Percentiles rank a stretch among this genome's conserved stretches.
These are phyloP conservation scores for Mesocentrotus franciscanus DNA, from an alignment of 53 echinoderm and acorn worm species.

Conservation along the genomic window DNA sequence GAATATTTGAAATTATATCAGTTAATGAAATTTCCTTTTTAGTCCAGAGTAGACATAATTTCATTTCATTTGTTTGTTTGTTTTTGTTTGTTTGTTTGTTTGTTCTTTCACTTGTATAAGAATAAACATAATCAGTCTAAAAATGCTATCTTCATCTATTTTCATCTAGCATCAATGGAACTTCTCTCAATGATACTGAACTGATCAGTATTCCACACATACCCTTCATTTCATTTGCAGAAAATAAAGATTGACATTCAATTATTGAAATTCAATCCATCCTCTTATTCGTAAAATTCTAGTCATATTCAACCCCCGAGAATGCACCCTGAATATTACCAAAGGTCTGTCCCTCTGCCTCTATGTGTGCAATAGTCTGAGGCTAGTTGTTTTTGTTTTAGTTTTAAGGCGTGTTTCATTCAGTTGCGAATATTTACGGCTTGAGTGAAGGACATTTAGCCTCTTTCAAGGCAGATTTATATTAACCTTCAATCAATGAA, in stretches of 20 bases:
- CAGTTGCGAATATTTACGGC: no score
- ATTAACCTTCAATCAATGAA: not conserved
- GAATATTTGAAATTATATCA: no score
- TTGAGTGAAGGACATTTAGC: not conserved
- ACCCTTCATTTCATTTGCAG: not conserved
- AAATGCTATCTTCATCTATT: no score
- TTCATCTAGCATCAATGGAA: not conserved
- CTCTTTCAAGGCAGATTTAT: not conserved
- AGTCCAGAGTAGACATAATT: no score
- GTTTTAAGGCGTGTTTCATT: no score
- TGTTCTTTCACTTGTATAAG: no score
- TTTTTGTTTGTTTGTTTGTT: no score
- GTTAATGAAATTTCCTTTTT: no score
- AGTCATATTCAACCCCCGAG: not conserved
- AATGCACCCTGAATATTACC: not conserved
- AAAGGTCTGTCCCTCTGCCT: not conserved
- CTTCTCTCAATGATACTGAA: not conserved
- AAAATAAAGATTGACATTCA: not conserved
- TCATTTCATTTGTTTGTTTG: no score
- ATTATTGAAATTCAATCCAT: not conserved
- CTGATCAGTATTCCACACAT: not conserved
- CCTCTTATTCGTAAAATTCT: not conserved
- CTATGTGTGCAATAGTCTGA: not conserved
- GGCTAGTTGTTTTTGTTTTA: not conserved
- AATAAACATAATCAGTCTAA: no score